phyloP scores from a whole-genome alignment of 2,797 vertebrate species.

The Danio tinwini region DNA sequence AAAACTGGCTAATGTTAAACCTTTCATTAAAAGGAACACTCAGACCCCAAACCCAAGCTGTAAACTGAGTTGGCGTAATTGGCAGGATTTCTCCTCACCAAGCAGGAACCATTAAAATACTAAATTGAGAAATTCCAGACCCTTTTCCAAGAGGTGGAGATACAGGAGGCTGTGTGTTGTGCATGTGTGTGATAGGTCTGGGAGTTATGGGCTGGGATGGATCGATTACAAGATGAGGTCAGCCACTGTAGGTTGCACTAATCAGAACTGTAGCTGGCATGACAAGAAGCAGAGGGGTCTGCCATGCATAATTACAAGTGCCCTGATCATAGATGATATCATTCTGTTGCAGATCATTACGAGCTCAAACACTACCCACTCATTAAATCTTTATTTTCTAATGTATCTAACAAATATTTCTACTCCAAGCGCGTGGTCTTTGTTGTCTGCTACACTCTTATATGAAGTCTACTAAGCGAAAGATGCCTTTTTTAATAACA shows the following conservation, averaged over 20 bases:
- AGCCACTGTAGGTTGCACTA: constrained; percentile 55
- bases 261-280: constrained; percentile 55
- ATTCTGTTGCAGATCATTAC: constrained; percentile 77
- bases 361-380: too few species aligned
- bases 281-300: constrained; percentile 60
- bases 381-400: too few species aligned
- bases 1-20: constrained; percentile 35
- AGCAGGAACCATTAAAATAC: constrained; percentile 48
- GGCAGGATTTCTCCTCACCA: constrained; percentile 22
- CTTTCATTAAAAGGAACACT: constrained; percentile 36
- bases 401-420: too few species aligned
- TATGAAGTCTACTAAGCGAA: constrained; percentile 59
- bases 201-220: constrained; percentile 31
- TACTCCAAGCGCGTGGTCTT: too few species aligned
- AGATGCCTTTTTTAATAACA: constrained; percentile 33
- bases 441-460: constrained; percentile 56
- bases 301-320: constrained; percentile 62
- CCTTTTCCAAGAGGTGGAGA: constrained; percentile 31
- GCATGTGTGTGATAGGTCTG: constrained; percentile 28
- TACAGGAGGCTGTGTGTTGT: constrained; percentile 7
- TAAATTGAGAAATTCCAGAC: constrained; percentile 51
- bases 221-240: constrained; percentile 60
- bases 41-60: constrained; percentile 43
- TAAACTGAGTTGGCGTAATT: constrained; percentile 33
- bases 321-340: constrained; percentile 72